A percentile compares a stretch with the other conserved stretches of the same genome.
Evolutionary conservation across 2,113 vertebrate species (phyloP).

Genomic region (Nothocercus julius): DNA sequence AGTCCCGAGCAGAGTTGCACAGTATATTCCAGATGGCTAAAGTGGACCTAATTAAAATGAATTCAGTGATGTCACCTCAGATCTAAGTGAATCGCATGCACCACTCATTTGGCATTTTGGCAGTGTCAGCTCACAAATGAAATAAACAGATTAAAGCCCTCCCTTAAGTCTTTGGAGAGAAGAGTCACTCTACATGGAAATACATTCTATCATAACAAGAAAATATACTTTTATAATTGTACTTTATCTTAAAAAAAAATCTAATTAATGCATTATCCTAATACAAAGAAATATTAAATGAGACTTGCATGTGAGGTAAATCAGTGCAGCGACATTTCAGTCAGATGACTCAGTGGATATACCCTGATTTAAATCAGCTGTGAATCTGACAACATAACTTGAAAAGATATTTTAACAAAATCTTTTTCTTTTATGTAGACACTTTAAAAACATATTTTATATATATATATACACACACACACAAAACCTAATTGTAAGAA

Average conservation of each 20-base stretch:
- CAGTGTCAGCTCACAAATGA: constrained; percentile 45
- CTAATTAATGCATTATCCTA: not conserved
- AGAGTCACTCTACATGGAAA: constrained; percentile 20
- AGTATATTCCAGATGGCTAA: constrained; percentile 69
- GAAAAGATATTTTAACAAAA: not conserved
- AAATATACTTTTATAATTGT: not conserved
- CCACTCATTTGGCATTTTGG: constrained; percentile 64
- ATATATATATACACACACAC: not conserved
- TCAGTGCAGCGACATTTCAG: constrained; percentile 1
- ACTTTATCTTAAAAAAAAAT: constrained; percentile 17
- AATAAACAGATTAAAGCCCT: constrained; percentile 42
- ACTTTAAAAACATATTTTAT: not conserved
- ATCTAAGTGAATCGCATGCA: constrained; percentile 58
- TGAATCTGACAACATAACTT: not conserved
- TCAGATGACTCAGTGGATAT: not conserved
- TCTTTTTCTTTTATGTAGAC: not conserved
- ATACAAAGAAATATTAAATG: constrained; percentile 5
- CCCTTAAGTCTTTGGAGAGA: not conserved
- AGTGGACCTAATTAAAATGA: constrained; percentile 68
- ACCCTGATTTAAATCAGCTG: constrained; percentile 11
- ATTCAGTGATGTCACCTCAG: constrained; percentile 65
- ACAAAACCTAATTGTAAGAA: not conserved
- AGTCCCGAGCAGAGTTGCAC: not conserved
- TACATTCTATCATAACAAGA: not conserved
- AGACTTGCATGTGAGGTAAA: constrained; percentile 3